Conservation (phyloP, 2,113 vertebrate genomes). For the Oophaga pumilio region DNA sequence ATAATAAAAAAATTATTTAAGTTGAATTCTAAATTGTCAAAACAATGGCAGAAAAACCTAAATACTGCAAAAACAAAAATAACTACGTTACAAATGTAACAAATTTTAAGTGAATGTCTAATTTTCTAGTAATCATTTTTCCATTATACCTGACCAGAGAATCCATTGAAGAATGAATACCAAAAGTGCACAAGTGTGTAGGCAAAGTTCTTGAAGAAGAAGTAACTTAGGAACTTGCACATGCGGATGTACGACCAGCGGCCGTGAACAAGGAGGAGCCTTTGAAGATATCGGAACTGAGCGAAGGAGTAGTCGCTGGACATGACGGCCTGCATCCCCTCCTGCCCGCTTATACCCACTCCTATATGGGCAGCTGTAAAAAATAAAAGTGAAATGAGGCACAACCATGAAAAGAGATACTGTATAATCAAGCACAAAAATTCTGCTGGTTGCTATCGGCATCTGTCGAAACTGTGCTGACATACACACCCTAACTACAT, state of each 20-base stretch:
- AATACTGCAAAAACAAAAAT: too few species aligned
- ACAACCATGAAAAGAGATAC: background rate
- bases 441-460: background rate
- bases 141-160: conserved; percentile 88
- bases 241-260: conserved; percentile 98
- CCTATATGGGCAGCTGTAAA: conserved; percentile 92
- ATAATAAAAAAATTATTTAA: too few species aligned
- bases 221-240: conserved; percentile 97
- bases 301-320: conserved; percentile 96
- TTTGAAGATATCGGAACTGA: conserved; percentile 91
- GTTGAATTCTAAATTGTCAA: too few species aligned
- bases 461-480: background rate
- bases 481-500: background rate
- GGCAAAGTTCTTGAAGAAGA: conserved; percentile 98
- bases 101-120: background rate
- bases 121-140: background rate
- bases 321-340: conserved; percentile 98
- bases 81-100: too few species aligned
- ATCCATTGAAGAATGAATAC: conserved; percentile 97
- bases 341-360: conserved; percentile 96
- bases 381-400: background rate
- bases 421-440: background rate
- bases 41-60: too few species aligned
- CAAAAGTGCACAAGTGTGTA: conserved; percentile 95
- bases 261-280: conserved; percentile 91